These are phyloP conservation scores for Silurus glanis DNA, from an alignment of 2,113 vertebrate genomes.

Conservation along the genomic window DNA sequence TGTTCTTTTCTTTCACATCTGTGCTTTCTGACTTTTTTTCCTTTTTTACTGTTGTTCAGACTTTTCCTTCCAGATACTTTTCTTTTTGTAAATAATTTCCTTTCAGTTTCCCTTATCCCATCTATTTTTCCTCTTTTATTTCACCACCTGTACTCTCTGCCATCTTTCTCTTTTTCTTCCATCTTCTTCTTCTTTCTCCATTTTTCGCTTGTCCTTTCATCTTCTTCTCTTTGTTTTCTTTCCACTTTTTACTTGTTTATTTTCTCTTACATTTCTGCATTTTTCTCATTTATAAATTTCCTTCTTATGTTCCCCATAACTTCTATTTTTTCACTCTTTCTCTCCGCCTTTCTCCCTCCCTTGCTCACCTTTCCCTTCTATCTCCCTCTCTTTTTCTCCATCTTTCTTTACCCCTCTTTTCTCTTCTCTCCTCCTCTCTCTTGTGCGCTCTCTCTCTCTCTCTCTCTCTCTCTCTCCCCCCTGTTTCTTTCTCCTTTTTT, in stretches of 20 bases:
- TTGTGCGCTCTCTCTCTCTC: not conserved
- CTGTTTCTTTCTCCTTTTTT: not conserved
- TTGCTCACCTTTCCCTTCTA: no score
- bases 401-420: not conserved
- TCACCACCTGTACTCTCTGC: not conserved
- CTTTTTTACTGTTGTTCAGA: not conserved
- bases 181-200: not conserved
- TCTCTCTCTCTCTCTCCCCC: not conserved
- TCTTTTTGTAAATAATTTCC: not conserved
- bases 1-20: not conserved
- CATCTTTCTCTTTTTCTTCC: not conserved
- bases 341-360: no score
- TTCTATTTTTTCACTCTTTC: no score
- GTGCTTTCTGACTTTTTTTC: not conserved
- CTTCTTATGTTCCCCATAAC: no score
- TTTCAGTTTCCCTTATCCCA: not conserved
- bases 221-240: not conserved
- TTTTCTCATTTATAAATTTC: no score
- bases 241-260: slow-evolving; percentile 3
- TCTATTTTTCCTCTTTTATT: not conserved
- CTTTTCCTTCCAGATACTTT: not conserved
- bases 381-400: no score
- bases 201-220: not conserved
- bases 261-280: not conserved
- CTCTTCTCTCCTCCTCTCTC: not conserved